Evolutionary conservation across 2,113 vertebrate genomes (phyloP).

Genomic region (Leptosomus discolor): DNA sequence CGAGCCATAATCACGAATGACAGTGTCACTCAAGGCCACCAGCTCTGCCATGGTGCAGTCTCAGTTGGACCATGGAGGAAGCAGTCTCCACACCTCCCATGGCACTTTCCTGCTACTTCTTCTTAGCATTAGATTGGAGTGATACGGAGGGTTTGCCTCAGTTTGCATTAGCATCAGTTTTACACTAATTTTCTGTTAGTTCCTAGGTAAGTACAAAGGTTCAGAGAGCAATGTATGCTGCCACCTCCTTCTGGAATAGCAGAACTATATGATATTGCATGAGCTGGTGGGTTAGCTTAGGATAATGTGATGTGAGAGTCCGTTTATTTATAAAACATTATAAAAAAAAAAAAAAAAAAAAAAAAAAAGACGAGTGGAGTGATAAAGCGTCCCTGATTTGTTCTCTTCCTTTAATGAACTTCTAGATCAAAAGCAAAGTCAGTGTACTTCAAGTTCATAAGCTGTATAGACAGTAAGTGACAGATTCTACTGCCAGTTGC

Average conservation of each 20-base stretch:
- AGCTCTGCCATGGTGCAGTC: background rate
- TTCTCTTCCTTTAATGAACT: slow-evolving; percentile 49
- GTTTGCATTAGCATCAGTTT: background rate
- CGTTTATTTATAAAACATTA: slow-evolving; percentile 58
- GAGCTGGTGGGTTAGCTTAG: background rate
- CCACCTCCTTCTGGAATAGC: background rate
- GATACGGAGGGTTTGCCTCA: background rate
- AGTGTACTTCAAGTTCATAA: background rate
- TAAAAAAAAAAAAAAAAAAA: too few relatives aligned
- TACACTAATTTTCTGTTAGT: background rate
- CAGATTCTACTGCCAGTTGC: slow-evolving; percentile 12
- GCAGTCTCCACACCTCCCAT: background rate
- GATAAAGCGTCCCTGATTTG: slow-evolving; percentile 46
- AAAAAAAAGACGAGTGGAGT: too few relatives aligned
- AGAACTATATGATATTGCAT: background rate
- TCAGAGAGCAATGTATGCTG: background rate
- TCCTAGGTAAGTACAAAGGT: background rate
- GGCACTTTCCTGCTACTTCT: background rate
- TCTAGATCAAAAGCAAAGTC: slow-evolving; percentile 47
- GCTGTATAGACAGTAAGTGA: background rate
- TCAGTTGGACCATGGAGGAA: background rate
- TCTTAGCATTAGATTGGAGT: background rate
- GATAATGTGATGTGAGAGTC: background rate
- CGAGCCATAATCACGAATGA: background rate
- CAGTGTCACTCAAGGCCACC: background rate